Base-by-base conservation (phyloP, 2,888 invertebrate species). In the Polyploca ridens region DNA sequence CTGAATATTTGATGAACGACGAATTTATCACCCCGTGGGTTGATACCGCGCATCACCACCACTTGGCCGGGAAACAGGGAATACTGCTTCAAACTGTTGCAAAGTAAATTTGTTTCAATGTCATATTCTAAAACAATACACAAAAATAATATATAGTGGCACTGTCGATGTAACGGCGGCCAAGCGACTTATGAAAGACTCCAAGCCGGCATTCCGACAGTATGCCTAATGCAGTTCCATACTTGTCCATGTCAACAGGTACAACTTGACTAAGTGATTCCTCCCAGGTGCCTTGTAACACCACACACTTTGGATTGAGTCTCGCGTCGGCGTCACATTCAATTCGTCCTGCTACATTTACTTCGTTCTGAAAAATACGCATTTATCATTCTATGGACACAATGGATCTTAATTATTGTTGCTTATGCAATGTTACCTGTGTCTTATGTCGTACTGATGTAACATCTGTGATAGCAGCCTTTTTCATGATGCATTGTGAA, bases 21-120 rank as follows among this genome's bases (percentile, higher is more conserved):
- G 69, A 98, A 95, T 64, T 90, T 94, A 76, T 96, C 95, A 0
- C 97, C 97, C 27, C 95, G 95, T 0, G 96, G 95, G 86, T 97
- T 97, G 6, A 95, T 92, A 0, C 98, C 98, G 63, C 96, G 95
- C 68, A 97, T 95, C 58, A 96, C 96, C 11, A 97, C 95, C 62
- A 97, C 95, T 94, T 98, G 97, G 0, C 98, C 98, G 33, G 97
- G 96, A 83, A 97, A 98, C 67, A 98, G 81, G 0, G 96, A 96
- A 82, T 96, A 97, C 70, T 95, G 95, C 62, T 94, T 88, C 66
- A 93, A 71, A 70, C 93, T 94, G 81, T 5, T 67, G 58, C 38
- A 60, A 44, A 57, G 5, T 19, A 38, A 63, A 63, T 10, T 62
- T 46, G n/a, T 14, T 35, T 60, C n/a, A 44, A 27, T 44, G 4